phyloP scores from a whole-genome alignment of 2,797 vertebrate species.

The Acrocephalus scirpaceus region DNA sequence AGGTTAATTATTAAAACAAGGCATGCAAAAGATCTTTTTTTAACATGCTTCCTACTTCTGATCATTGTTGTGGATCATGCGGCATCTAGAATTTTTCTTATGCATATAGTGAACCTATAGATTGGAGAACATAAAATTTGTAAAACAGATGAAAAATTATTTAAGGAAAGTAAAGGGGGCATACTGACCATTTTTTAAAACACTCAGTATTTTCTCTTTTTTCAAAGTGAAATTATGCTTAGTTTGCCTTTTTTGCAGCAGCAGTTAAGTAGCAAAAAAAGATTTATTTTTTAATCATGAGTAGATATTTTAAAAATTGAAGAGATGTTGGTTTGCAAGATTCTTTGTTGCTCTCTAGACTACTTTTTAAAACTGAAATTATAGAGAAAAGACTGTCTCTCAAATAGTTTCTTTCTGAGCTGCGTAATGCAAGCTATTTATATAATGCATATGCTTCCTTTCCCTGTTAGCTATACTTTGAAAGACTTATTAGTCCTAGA shows the following conservation, averaged over 20 bases:
- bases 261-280: not conserved
- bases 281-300: not conserved
- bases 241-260: not conserved
- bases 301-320: not conserved
- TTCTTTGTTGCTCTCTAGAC: not conserved
- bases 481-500: constrained; percentile 72
- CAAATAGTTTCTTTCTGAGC: constrained; percentile 39
- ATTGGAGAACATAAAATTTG: not conserved
- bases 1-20: constrained; percentile 32
- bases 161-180: not conserved
- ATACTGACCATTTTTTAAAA: not conserved
- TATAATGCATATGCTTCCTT: constrained; percentile 67
- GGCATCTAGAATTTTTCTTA: constrained; percentile 38
- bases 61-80: constrained; percentile 33
- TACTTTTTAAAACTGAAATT: constrained; percentile 22
- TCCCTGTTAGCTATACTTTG: constrained; percentile 63
- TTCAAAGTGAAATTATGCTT: not conserved
- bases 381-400: constrained; percentile 7
- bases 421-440: constrained; percentile 67
- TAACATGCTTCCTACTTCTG: constrained; percentile 21
- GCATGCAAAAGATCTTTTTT: not conserved
- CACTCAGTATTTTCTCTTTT: not conserved
- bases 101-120: not conserved
- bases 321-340: not conserved
- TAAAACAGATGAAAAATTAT: constrained; percentile 38